A percentile compares a stretch with the other conserved stretches of the same genome.
Conservation (phyloP, 2,113 vertebrate species). For the Corythornis vintsioides region DNA sequence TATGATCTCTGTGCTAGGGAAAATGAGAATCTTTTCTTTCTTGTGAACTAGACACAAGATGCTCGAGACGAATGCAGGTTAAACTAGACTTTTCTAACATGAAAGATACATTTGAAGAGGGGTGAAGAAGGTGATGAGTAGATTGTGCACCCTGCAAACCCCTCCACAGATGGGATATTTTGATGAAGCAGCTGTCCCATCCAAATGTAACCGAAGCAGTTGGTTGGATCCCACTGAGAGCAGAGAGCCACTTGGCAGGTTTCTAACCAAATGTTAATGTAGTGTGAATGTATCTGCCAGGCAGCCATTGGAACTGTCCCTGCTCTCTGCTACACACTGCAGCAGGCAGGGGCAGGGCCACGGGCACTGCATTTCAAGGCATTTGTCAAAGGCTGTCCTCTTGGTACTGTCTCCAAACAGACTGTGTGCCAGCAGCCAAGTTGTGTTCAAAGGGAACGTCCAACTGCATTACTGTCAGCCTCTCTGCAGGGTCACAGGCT, state of each 20-base stretch:
- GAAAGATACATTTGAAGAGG: not conserved
- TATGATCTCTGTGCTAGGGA: not conserved
- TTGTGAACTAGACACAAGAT: not conserved
- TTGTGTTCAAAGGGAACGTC: constrained; percentile 14
- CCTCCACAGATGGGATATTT: constrained; percentile 53
- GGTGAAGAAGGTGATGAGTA: not conserved
- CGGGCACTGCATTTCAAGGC: not conserved
- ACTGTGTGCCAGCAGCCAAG: not conserved
- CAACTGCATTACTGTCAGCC: constrained; percentile 23
- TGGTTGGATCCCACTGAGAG: constrained; percentile 41
- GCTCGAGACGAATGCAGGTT: not conserved
- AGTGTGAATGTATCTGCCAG: constrained; percentile 45
- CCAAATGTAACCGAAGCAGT: constrained; percentile 38
- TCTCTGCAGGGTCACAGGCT: not conserved
- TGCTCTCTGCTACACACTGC: not conserved
- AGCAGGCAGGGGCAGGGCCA: constrained; percentile 35
- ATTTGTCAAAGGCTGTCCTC: constrained; percentile 38
- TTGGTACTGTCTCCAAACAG: constrained; percentile 24
- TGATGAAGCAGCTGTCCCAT: constrained; percentile 48
- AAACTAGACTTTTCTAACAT: not conserved
- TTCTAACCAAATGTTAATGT: constrained; percentile 43
- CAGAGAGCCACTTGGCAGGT: constrained; percentile 50
- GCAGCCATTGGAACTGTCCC: constrained; percentile 41
- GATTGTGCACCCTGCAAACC: not conserved
- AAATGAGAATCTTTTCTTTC: not conserved